Evolutionary conservation across 2,888 invertebrate genomes (phyloP).

Genomic region (Blastobasis lacticolella): DNA sequence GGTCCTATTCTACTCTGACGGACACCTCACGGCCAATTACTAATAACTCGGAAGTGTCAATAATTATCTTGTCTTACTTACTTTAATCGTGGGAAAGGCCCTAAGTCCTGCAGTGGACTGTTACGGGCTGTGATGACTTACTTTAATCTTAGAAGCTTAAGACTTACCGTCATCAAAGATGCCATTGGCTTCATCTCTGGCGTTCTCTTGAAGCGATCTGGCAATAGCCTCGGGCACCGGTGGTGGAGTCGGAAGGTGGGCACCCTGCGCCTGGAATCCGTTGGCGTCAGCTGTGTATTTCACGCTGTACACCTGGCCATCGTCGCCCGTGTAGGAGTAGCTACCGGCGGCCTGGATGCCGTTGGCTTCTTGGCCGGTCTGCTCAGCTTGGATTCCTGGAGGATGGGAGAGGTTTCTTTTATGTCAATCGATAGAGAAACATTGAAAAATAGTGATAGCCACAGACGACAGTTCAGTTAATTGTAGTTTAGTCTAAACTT

Average conservation of each 20-base stretch:
- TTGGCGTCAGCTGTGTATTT: constrained; percentile 58
- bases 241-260: constrained; percentile 74
- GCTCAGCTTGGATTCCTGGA: constrained; percentile 59
- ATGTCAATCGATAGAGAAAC: no score
- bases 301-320: constrained; percentile 71
- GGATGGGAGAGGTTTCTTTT: not conserved
- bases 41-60: no score
- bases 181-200: constrained; percentile 69
- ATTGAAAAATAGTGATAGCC: no score
- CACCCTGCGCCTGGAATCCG: constrained; percentile 67
- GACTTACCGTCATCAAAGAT: constrained; percentile 64
- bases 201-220: constrained; percentile 64
- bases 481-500: no score
- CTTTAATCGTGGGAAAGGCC: no score
- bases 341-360: constrained; percentile 71
- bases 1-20: no score
- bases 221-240: constrained; percentile 74
- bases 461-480: no score
- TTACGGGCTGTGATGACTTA: no score
- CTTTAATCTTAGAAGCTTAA: not conserved
- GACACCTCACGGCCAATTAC: no score
- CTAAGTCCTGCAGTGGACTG: no score
- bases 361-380: constrained; percentile 50
- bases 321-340: constrained; percentile 75
- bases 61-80: no score